These are phyloP conservation scores for Limenitis camilla DNA, from an alignment of 2,888 invertebrate species.

Conservation along the genomic window DNA sequence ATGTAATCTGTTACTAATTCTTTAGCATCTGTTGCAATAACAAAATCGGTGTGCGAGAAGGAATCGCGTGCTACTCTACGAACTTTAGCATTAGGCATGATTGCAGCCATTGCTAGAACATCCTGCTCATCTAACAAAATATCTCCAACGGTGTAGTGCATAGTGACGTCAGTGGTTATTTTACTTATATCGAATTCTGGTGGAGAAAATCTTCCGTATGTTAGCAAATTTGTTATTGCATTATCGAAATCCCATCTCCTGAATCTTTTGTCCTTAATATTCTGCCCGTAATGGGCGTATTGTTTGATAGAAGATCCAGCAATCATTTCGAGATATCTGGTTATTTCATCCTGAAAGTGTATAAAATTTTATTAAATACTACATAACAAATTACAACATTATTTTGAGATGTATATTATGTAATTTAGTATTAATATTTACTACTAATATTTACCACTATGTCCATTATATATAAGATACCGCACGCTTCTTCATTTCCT, in stretches of 20 bases:
- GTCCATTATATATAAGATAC: constrained; percentile 1
- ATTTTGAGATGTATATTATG: too few species aligned
- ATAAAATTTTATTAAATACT: background rate
- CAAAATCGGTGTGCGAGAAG: constrained; percentile 29
- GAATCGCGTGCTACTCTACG: constrained; percentile 23
- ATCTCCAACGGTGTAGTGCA: constrained; percentile 31
- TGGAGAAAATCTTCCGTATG: constrained; percentile 22
- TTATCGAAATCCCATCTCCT: constrained; percentile 27
- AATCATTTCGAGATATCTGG: constrained; percentile 9
- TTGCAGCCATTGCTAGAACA: constrained; percentile 26
- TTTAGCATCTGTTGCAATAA: constrained; percentile 22
- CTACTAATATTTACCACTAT: constrained; percentile 4
- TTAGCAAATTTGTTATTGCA: constrained; percentile 19
- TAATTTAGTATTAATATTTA: background rate
- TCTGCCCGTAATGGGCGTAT: constrained; percentile 33
- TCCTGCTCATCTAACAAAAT: constrained; percentile 26
- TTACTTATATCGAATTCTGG: constrained; percentile 25
- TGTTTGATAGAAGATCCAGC: constrained; percentile 30
- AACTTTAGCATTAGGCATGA: constrained; percentile 23
- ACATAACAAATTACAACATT: too few species aligned
- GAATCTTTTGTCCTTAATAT: constrained; percentile 27
- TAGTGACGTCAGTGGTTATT: constrained; percentile 24
- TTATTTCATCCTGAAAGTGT: constrained; percentile 27
- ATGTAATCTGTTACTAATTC: constrained; percentile 26
- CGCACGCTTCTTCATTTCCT: background rate